These are phyloP conservation scores for Pseudolaguvia tuberculata DNA, from an alignment of 2,113 vertebrate genomes.

Conservation along the genomic window DNA sequence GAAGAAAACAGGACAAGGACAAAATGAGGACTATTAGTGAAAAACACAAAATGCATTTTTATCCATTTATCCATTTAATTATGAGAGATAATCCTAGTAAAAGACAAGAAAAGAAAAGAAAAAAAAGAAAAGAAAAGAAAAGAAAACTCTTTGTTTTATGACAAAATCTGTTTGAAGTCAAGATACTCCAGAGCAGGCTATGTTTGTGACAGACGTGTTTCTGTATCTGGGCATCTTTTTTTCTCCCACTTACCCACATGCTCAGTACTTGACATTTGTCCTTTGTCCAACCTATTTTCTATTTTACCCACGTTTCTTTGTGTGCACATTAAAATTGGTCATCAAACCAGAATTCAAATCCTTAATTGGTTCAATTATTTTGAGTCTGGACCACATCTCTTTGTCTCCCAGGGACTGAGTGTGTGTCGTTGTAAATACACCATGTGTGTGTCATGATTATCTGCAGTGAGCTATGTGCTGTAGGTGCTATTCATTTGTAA, in stretches of 20 bases:
- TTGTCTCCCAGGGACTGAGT: conserved; percentile 20
- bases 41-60: too few relatives aligned
- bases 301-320: neutral
- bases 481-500: conserved; percentile 2
- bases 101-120: neutral
- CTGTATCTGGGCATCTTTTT: conserved; percentile 3
- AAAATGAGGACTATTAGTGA: too few relatives aligned
- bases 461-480: neutral
- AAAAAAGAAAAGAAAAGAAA: too few relatives aligned
- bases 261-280: conserved; percentile 11
- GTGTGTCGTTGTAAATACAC: neutral
- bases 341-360: conserved; percentile 14
- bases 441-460: conserved; percentile 16
- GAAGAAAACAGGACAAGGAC: too few relatives aligned
- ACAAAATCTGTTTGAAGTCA: neutral
- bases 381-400: conserved; percentile 17
- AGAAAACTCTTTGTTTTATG: too few relatives aligned
- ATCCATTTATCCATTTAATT: too few relatives aligned
- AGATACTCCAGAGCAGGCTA: neutral
- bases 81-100: too few relatives aligned
- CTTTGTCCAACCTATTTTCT: conserved; percentile 4
- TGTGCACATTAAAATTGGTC: conserved; percentile 27
- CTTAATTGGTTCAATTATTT: conserved; percentile 27
- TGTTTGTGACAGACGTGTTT: conserved; percentile 7
- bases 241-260: neutral